phyloP scores from a whole-genome alignment of 2,888 invertebrate species.

The Acanthosepion pharaonis region DNA sequence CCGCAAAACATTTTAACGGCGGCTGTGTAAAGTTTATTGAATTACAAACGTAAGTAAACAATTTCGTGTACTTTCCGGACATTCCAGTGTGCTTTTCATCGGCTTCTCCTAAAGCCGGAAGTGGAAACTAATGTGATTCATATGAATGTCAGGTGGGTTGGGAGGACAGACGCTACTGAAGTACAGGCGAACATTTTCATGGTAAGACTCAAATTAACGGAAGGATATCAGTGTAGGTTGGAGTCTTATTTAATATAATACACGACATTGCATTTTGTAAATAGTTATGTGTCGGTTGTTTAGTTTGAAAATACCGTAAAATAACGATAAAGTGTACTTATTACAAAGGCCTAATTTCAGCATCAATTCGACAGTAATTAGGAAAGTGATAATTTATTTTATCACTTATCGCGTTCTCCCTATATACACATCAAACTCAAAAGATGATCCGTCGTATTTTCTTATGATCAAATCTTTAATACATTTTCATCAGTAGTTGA shows the following conservation, averaged over 20 bases:
- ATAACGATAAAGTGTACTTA: too few species aligned
- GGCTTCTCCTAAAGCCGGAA: constrained; percentile 22
- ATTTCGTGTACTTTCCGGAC: background rate
- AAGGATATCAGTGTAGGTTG: background rate
- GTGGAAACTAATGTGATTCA: background rate
- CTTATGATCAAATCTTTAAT: too few species aligned
- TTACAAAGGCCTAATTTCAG: too few species aligned
- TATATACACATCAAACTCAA: too few species aligned
- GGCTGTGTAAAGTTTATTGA: background rate
- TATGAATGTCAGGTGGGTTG: background rate
- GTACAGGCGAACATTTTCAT: background rate
- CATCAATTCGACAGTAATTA: too few species aligned
- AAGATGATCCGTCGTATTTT: too few species aligned
- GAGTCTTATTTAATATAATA: background rate
- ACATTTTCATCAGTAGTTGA: too few species aligned
- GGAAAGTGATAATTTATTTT: too few species aligned
- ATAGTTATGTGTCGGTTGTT: background rate
- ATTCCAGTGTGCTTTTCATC: background rate
- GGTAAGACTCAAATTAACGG: background rate
- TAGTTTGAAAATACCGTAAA: too few species aligned
- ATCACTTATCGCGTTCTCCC: too few species aligned
- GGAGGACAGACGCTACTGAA: background rate
- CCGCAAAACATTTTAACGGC: background rate
- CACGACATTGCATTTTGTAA: background rate
- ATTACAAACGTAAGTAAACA: constrained; percentile 13